Conservation (phyloP, 1,140 invertebrate genomes). For the Drosophila parabipectinata region DNA sequence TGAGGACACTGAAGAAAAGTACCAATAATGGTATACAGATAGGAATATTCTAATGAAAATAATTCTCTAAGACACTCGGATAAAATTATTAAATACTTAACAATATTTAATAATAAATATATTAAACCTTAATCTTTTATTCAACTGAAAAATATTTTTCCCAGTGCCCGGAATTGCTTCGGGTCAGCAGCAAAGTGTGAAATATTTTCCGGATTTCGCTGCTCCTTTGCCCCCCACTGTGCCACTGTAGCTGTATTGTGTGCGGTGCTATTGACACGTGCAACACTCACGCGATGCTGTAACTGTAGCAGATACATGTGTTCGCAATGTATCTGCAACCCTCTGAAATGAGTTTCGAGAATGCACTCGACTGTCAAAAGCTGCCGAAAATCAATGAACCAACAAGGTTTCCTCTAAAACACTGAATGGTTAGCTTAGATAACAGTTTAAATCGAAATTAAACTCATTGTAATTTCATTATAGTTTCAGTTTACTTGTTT, state of each 20-base stretch:
- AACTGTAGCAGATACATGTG: slow-evolving; percentile 22
- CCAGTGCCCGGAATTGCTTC: slow-evolving; percentile 27
- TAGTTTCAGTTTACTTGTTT: background rate
- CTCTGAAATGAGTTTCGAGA: slow-evolving; percentile 62
- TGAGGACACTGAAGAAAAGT: background rate
- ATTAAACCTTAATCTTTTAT: too few relatives aligned
- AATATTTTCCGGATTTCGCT: slow-evolving; percentile 52
- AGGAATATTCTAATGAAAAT: too few relatives aligned
- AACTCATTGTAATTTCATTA: background rate
- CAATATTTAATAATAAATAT: too few relatives aligned
- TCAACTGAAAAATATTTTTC: background rate
- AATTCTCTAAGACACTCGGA: too few relatives aligned
- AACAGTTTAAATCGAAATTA: background rate
- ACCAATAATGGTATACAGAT: too few relatives aligned
- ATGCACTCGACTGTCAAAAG: slow-evolving; percentile 80
- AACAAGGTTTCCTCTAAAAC: slow-evolving; percentile 11
- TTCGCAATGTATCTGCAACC: slow-evolving; percentile 16
- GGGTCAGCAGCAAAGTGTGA: slow-evolving; percentile 57
- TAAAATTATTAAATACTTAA: too few relatives aligned
- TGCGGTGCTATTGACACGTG: slow-evolving; percentile 65
- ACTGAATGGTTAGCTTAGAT: slow-evolving; percentile 5
- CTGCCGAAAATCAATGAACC: slow-evolving; percentile 45
- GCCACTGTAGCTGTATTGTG: slow-evolving; percentile 20
- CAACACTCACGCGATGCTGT: slow-evolving; percentile 63
- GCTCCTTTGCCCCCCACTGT: slow-evolving; percentile 35